These are phyloP conservation scores for Himalopsyche tibetana DNA, from an alignment of 2,888 invertebrate species.

Conservation along the genomic window DNA sequence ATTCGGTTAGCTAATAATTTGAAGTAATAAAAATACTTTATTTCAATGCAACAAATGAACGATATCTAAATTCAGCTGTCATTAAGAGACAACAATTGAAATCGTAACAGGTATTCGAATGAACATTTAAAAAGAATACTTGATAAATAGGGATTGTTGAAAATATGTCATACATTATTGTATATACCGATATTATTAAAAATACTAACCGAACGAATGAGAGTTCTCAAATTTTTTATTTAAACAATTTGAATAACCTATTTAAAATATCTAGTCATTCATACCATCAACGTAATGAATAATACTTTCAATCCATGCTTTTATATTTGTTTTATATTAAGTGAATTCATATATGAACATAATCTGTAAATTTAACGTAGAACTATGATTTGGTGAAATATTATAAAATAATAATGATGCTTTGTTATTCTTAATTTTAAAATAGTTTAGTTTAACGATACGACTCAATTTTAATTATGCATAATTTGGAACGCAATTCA, in stretches of 20 bases:
- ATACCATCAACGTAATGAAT: conserved; percentile 19
- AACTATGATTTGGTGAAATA: conserved; percentile 6
- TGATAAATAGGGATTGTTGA: too few species aligned
- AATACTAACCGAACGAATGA: not conserved
- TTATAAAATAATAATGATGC: not conserved
- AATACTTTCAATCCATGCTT: conserved; percentile 26
- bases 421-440: conserved; percentile 40
- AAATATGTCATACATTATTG: too few species aligned
- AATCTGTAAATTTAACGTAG: conserved; percentile 19
- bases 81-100: too few species aligned
- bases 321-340: conserved; percentile 44
- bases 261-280: conserved; percentile 27
- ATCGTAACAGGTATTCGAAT: too few species aligned
- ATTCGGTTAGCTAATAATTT: too few species aligned
- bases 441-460: not conserved
- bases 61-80: too few species aligned
- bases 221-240: not conserved
- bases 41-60: too few species aligned
- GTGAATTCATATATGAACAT: conserved; percentile 7
- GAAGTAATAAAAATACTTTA: too few species aligned
- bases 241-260: not conserved
- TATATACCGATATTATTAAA: too few species aligned
- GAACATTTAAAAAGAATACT: too few species aligned
- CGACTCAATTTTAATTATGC: not conserved
- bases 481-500: conserved; percentile 4